Evolutionary conservation across 1,140 invertebrate genomes (phyloP).

Genomic region (Sminthurides bifidus): DNA sequence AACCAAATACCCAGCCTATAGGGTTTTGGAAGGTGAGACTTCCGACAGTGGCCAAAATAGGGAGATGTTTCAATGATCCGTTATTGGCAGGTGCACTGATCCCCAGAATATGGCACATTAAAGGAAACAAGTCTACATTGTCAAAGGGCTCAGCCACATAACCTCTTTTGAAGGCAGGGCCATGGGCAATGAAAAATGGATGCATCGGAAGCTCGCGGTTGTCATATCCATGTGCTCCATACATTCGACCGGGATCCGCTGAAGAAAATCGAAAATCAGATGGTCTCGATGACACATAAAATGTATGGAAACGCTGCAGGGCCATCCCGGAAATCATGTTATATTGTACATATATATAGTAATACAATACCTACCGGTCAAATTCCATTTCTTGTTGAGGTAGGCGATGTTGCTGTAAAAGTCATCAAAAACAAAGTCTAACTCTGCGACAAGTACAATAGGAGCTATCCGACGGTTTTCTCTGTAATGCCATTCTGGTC

Average conservation of each 20-base stretch:
- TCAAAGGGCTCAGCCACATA: slow-evolving; percentile 41
- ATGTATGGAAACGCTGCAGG: not conserved
- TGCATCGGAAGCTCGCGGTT: slow-evolving; percentile 48
- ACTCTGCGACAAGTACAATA: slow-evolving; percentile 46
- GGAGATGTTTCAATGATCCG: slow-evolving; percentile 35
- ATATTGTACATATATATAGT: not conserved
- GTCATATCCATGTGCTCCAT: slow-evolving; percentile 57
- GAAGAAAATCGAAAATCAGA: slow-evolving; percentile 24
- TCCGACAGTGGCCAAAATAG: not conserved
- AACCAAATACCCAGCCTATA: slow-evolving; percentile 27
- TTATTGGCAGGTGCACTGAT: slow-evolving; percentile 41
- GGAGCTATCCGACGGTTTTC: slow-evolving; percentile 47
- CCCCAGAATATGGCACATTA: slow-evolving; percentile 52
- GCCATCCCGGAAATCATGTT: not conserved
- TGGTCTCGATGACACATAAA: not conserved
- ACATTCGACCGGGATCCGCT: slow-evolving; percentile 42
- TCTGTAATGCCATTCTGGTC: slow-evolving; percentile 48
- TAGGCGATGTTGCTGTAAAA: slow-evolving; percentile 38
- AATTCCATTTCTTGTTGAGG: slow-evolving; percentile 41
- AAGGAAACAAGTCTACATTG: slow-evolving; percentile 51
- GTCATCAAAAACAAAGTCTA: slow-evolving; percentile 47
- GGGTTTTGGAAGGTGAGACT: slow-evolving; percentile 12
- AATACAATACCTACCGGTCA: slow-evolving; percentile 36
- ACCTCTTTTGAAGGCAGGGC: slow-evolving; percentile 46
- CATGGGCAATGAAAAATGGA: slow-evolving; percentile 55